Conservation (phyloP, 2,888 invertebrate genomes). For the Pachycephus smyrnensis region DNA sequence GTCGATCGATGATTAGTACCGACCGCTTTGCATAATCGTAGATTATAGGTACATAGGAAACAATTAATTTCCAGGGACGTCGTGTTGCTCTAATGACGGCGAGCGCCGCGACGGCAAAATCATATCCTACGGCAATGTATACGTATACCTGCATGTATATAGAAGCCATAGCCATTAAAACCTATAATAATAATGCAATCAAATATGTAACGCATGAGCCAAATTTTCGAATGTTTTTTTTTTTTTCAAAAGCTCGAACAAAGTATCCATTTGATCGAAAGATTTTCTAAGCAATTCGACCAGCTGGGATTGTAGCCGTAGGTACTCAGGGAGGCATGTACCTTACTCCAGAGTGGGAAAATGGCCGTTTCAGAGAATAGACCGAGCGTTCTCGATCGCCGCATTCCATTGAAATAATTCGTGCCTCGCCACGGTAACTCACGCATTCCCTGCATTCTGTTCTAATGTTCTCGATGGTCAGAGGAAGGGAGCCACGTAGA, state of each 20-base stretch:
- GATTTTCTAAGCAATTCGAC: neutral
- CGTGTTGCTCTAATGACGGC: neutral
- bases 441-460: neutral
- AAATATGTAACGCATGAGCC: neutral
- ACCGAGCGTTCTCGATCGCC: neutral
- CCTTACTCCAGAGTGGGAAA: neutral
- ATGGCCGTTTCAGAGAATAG: neutral
- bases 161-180: neutral
- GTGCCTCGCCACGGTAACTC: neutral
- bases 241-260: no score
- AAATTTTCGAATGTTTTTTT: neutral
- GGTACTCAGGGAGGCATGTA: neutral
- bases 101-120: neutral
- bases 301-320: neutral
- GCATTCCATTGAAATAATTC: slow-evolving; percentile 33
- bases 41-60: neutral
- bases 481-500: neutral
- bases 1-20: neutral
- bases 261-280: no score
- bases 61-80: neutral
- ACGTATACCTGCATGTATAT: neutral
- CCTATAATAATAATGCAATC: neutral
- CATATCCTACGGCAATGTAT: neutral
- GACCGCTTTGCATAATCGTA: neutral
- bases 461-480: neutral